A percentile compares a stretch with the other conserved stretches of the same genome.
Evolutionary conservation across 1,140 invertebrate genomes (phyloP).

Genomic region (Cheumatopsyche charites): DNA sequence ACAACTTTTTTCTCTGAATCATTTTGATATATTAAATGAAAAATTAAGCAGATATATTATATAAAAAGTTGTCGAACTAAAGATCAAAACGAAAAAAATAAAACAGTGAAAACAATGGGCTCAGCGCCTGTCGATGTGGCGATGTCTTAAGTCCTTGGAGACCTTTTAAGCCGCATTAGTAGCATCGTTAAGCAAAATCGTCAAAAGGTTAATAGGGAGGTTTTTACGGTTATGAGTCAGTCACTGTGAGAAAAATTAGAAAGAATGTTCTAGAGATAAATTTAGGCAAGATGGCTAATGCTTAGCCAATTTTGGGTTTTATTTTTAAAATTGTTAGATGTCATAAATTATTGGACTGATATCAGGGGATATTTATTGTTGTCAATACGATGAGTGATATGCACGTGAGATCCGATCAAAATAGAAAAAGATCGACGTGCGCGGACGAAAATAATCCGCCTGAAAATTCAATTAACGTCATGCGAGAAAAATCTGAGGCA

Average conservation of each 20-base stretch:
- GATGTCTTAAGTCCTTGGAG: conserved; percentile 38
- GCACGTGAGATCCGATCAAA: conserved; percentile 22
- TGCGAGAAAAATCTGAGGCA: not conserved
- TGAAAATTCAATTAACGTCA: conserved; percentile 15
- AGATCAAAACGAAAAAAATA: conserved; percentile 22
- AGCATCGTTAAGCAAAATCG: conserved; percentile 31
- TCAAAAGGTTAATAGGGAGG: not conserved
- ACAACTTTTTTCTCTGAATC: not conserved
- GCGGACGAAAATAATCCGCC: conserved; percentile 21
- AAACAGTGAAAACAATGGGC: conserved; percentile 24
- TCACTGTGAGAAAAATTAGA: too few species aligned
- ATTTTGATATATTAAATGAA: conserved; percentile 15
- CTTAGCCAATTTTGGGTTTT: not conserved
- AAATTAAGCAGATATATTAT: too few species aligned
- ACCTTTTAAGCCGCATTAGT: conserved; percentile 46
- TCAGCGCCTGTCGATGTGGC: conserved; percentile 46
- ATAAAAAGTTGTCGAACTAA: not conserved
- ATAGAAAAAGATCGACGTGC: conserved; percentile 16
- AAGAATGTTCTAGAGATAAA: not conserved
- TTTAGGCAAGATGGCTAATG: not conserved
- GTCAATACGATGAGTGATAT: conserved; percentile 14
- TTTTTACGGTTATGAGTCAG: not conserved
- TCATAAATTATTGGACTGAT: conserved; percentile 20
- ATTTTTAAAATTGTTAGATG: conserved; percentile 10
- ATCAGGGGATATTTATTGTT: conserved; percentile 24